Evolutionary conservation across 2,888 invertebrate species (phyloP).

Genomic region (Sericinus montela): DNA sequence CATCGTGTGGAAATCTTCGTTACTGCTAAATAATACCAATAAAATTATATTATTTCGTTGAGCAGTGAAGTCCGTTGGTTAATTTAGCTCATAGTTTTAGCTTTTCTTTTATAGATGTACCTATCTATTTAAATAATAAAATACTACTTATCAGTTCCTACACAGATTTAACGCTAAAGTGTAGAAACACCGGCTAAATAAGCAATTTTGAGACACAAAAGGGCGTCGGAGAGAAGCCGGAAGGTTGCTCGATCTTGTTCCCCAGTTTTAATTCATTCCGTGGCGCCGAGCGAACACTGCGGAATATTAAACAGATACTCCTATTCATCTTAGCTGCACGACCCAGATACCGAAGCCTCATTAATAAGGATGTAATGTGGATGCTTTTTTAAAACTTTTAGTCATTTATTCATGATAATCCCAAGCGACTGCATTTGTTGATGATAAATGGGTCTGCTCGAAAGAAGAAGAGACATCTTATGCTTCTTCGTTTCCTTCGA

Average conservation of each 20-base stretch:
- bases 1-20: no score
- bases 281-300: slow-evolving; percentile 34
- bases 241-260: slow-evolving; percentile 33
- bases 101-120: no score
- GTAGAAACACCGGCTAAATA: slow-evolving; percentile 16
- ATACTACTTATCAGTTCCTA: background rate
- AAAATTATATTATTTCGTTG: no score
- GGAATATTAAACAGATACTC: slow-evolving; percentile 45
- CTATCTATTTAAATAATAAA: no score
- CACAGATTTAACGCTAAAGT: slow-evolving; percentile 1
- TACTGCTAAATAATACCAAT: no score
- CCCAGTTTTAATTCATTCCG: slow-evolving; percentile 47
- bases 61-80: no score
- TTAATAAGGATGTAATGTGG: slow-evolving; percentile 25
- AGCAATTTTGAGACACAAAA: slow-evolving; percentile 19
- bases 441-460: no score
- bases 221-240: slow-evolving; percentile 16
- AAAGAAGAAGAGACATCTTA: no score
- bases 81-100: no score
- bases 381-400: slow-evolving; percentile 2
- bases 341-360: slow-evolving; percentile 38
- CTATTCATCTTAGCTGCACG: slow-evolving; percentile 42
- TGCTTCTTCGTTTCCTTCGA: no score
- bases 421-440: no score
- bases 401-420: no score